Evolutionary conservation across 2,113 vertebrate species (phyloP), one percentile per base, ranked within the genome.

Genomic region (Mesitornis unicolor): DNA sequence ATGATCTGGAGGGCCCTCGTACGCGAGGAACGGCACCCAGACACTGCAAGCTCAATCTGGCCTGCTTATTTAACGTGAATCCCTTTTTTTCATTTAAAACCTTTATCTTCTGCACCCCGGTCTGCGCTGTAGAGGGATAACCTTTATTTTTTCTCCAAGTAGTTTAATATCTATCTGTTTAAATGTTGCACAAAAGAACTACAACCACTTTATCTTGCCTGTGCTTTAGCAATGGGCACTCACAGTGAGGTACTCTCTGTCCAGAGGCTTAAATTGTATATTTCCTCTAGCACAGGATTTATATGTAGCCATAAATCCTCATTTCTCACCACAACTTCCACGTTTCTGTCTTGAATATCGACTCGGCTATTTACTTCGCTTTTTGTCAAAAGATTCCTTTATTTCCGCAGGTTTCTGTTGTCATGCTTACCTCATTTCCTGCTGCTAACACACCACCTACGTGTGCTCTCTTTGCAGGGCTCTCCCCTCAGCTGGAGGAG

Each of bases 51-150:
- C 3, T 25, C 11, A 10, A 38, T 43, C 28, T 38, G 3, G 31
- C 20, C 42, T 43, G 17, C 1, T 0, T 2, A 21, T 40, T 33
- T 61, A 20, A 8, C 18, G 13, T 11, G 3, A 40, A 29, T 16
- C 19, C 8, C 4, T 36, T 51, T 91, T 53, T 56, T 35, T 47
- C 10, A 7, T 33, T 50, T 45, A 56, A 31, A 67, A 57, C 3
- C 3, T 36, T 28, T 4, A 53, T 20, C 20, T 65, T 70, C 43
- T 31, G 12, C 40, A 54, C 50, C 16, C 22, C 26, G 47, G 16
- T 9, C 29, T 29, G 29, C n/a, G 43, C 21, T 33, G 28, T 13
- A 38, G 12, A 54, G 3, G 6, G 3, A 29, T 24, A 7, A 3
- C 2, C 38, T 13, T 47, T 14, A 53, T 25, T 28, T 29, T 26